Conservation (phyloP, 2,888 invertebrate species). For the Nymphalis urticae region DNA sequence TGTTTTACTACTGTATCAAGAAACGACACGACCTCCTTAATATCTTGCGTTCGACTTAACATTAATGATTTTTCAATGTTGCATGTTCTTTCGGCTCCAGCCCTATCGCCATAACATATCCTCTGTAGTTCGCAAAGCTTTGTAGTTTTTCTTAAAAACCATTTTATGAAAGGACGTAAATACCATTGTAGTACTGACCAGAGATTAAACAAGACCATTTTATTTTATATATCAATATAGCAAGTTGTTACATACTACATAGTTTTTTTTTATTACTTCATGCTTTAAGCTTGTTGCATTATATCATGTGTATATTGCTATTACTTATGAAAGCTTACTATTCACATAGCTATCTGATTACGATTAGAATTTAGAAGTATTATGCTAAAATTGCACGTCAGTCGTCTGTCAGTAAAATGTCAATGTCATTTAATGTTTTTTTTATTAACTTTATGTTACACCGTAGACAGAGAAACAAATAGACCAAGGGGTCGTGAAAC, state of each 20-base stretch:
- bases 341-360: too few species aligned
- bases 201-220: slow-evolving; percentile 68
- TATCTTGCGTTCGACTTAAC: slow-evolving; percentile 84
- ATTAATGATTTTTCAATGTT: slow-evolving; percentile 89
- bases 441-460: too few species aligned
- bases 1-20: slow-evolving; percentile 79
- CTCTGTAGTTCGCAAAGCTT: slow-evolving; percentile 95
- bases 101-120: slow-evolving; percentile 91
- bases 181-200: slow-evolving; percentile 82
- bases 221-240: slow-evolving; percentile 6
- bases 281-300: background rate
- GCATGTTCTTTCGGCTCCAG: slow-evolving; percentile 86
- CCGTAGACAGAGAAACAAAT: too few species aligned
- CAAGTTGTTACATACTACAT: background rate
- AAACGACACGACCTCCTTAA: slow-evolving; percentile 85
- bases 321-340: background rate
- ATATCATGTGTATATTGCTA: background rate
- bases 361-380: too few species aligned
- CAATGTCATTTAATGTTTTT: too few species aligned
- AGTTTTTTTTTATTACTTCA: background rate
- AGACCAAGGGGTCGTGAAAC: too few species aligned
- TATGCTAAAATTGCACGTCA: too few species aligned
- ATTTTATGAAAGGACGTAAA: slow-evolving; percentile 92
- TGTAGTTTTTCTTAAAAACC: slow-evolving; percentile 93
- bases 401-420: too few species aligned